phyloP scores from a whole-genome alignment of 92 coral and sea anemone genomes.

The Micromussa lordhowensis region DNA sequence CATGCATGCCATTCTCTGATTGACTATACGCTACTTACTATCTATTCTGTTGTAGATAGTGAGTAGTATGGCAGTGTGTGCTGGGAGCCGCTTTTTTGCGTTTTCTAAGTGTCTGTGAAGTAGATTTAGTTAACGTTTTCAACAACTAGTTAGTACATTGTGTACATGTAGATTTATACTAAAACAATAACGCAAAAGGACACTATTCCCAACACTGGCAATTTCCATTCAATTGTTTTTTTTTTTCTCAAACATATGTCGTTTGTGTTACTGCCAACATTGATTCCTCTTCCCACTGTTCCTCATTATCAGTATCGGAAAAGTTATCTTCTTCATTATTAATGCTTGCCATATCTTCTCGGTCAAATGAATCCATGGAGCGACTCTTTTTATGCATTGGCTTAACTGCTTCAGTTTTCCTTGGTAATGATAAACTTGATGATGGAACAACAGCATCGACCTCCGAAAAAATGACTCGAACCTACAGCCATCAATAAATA shows the following conservation, averaged over 20 bases:
- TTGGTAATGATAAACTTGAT: conserved; percentile 28
- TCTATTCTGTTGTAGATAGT: too few relatives aligned
- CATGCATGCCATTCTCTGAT: too few relatives aligned
- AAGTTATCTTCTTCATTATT: conserved; percentile 75
- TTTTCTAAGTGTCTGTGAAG: too few relatives aligned
- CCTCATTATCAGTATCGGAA: conserved; percentile 87
- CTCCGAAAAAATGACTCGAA: conserved; percentile 65
- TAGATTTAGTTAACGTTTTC: too few relatives aligned
- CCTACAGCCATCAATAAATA: conserved; percentile 30
- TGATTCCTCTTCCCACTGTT: conserved; percentile 76
- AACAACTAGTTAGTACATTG: too few relatives aligned
- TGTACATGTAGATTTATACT: too few relatives aligned
- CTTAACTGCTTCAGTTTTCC: background rate
- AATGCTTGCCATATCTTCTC: conserved; percentile 33
- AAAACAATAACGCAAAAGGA: too few relatives aligned
- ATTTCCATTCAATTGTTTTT: background rate
- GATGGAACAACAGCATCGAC: conserved; percentile 2
- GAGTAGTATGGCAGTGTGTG: too few relatives aligned
- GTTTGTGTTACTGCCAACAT: background rate
- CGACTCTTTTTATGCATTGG: conserved; percentile 14
- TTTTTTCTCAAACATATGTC: conserved; percentile 27
- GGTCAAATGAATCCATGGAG: conserved; percentile 58
- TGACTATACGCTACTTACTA: too few relatives aligned
- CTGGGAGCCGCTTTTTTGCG: too few relatives aligned
- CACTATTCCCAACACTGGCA: background rate